Evolutionary conservation across 2,797 vertebrate genomes (phyloP), one percentile per base, ranked within the genome.

Genomic region (Danio aesculapii): DNA sequence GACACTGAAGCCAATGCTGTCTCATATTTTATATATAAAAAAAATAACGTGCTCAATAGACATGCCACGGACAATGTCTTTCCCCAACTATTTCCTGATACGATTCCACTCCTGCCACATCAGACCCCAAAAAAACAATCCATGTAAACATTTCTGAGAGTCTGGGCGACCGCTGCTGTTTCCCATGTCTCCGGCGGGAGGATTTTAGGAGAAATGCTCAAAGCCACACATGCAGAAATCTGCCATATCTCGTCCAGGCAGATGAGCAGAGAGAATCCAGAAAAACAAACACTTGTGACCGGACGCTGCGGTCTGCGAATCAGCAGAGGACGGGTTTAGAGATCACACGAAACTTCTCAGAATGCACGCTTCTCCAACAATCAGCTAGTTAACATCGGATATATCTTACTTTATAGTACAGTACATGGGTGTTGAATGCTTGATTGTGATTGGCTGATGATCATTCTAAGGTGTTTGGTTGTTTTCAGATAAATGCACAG

Each of bases 141-240:
- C 80, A 44, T 69, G 67, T 75, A 81, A 81, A 81, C 79, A 69
- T 59, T 55, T 47, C 59, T 19, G 53, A 43, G 64, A 50, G 44
- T n/a, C 64, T 53, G 55, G 53, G 4, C 3, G 17, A 69, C 72
- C 79, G 16, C 79, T 39, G 50, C 50, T 58, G 50, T n/a, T 55
- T 19, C 44, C 21, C 43, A 30, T 59, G 71, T 69, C 67, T 68
- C 49, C 53, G 44, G 9, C 6, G 44, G 68, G 13, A 67, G 41
- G 57, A 69, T 67, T 61, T 75, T 8, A 72, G n/a, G 62, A 50
- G 63, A 13, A 44, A 8, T 19, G 16, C 50, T 30, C 13, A 44
- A 77, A 30, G 63, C 63, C 75, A 77, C 75, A 77, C 62, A 46
- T 11, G 13, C 1, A 55, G 75, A 46, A 9, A 3, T 19, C 52